Conservation (phyloP, 2,797 vertebrate species). For the Orestias chungarensis region DNA sequence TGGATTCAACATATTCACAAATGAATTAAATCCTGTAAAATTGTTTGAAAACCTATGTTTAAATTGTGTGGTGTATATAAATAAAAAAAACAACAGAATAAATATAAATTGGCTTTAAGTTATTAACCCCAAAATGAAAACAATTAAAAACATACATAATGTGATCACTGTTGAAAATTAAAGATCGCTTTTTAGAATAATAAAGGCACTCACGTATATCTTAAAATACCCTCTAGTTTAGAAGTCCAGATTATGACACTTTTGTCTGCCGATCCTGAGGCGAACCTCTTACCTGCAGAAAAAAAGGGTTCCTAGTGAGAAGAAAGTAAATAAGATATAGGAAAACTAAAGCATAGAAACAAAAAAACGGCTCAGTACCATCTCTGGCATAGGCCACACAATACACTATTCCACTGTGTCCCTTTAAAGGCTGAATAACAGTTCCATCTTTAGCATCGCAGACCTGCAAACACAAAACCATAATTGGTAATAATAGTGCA, state of each 20-base stretch:
- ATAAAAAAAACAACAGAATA: not conserved
- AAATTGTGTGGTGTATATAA: not conserved
- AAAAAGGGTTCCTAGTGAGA: constrained; percentile 24
- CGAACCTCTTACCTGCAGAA: constrained; percentile 92
- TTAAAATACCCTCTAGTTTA: constrained; percentile 97
- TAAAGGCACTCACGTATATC: constrained; percentile 90
- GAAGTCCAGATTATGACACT: constrained; percentile 99
- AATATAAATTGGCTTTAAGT: not conserved
- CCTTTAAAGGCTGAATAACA: constrained; percentile 93
- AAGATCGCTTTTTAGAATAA: not conserved
- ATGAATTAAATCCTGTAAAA: not conserved
- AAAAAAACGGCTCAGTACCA: constrained; percentile 76
- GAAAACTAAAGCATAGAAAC: constrained; percentile 23
- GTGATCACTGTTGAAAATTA: not conserved
- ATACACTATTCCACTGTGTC: constrained; percentile 96
- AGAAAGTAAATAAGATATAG: constrained; percentile 3
- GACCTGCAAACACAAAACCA: constrained; percentile 80
- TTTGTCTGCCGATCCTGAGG: constrained; percentile 97
- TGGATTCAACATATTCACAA: not conserved
- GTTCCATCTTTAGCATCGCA: constrained; percentile 94
- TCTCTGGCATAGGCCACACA: constrained; percentile 98
- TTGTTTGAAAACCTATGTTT: not conserved
- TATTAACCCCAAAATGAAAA: not conserved
- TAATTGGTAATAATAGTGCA: constrained; percentile 2
- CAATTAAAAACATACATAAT: constrained; percentile 3